These are phyloP conservation scores for Trichomycterus rosablanca DNA, from an alignment of 2,113 vertebrate genomes.

Conservation along the genomic window DNA sequence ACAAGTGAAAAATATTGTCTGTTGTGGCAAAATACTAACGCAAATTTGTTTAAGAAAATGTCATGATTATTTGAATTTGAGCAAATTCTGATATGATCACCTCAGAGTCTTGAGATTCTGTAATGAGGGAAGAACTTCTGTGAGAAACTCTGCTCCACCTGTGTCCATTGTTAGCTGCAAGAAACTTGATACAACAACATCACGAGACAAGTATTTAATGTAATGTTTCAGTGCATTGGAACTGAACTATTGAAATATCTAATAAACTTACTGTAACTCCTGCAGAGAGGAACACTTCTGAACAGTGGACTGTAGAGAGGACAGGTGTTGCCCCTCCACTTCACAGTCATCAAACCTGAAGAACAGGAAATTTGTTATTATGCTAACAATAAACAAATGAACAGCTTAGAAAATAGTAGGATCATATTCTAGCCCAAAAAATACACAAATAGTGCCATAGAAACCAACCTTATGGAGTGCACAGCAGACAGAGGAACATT, in stretches of 20 bases:
- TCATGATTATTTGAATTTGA: neutral
- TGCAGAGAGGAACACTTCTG: constrained; percentile 60
- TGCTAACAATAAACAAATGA: neutral
- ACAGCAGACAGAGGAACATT: constrained; percentile 20
- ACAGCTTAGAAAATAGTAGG: neutral
- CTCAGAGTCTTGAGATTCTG: constrained; percentile 56
- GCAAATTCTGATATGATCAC: constrained; percentile 35
- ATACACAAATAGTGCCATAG: neutral
- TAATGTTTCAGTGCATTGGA: neutral
- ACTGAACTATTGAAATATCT: too few relatives aligned
- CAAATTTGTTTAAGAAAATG: too few relatives aligned
- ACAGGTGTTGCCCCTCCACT: constrained; percentile 44
- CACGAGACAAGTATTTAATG: neutral
- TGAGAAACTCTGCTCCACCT: constrained; percentile 51
- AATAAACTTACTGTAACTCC: constrained; percentile 71
- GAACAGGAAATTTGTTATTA: constrained; percentile 9
- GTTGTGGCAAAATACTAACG: too few relatives aligned
- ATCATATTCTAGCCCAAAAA: neutral
- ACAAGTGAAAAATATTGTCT: too few relatives aligned
- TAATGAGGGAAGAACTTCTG: constrained; percentile 52
- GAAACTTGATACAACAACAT: constrained; percentile 60
- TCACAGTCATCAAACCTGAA: constrained; percentile 63
- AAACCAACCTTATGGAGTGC: constrained; percentile 48
- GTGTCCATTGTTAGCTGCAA: constrained; percentile 57
- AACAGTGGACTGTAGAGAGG: constrained; percentile 38